Percentiles rank a stretch among this genome's conserved stretches.
Evolutionary conservation across 2,888 invertebrate genomes (phyloP).

Genomic region (Eupithecia vulgata): DNA sequence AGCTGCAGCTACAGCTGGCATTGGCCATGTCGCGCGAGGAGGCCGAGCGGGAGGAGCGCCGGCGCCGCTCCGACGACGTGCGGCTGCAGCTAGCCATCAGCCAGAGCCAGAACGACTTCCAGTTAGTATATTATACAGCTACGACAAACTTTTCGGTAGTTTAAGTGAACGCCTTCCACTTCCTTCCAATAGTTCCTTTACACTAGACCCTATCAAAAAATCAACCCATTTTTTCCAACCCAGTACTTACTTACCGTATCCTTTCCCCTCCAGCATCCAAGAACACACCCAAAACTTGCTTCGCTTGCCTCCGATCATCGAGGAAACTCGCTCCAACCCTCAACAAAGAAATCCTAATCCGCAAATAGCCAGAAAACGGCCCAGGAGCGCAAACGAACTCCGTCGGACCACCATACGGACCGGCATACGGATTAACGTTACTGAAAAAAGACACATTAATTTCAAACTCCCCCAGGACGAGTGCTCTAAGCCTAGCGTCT

Average conservation of each 20-base stretch:
- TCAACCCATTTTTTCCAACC: neutral
- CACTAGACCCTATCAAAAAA: neutral
- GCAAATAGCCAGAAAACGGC: conserved; percentile 1
- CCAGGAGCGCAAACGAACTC: neutral
- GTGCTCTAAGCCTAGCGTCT: neutral
- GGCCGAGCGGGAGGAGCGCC: conserved; percentile 97
- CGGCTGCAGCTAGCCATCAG: conserved; percentile 97
- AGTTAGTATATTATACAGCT: conserved; percentile 82
- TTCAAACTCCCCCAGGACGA: neutral
- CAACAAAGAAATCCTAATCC: neutral
- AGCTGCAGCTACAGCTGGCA: conserved; percentile 98
- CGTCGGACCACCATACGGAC: neutral
- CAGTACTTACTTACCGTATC: conserved; percentile 1
- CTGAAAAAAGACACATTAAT: neutral
- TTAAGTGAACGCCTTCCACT: no score
- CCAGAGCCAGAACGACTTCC: conserved; percentile 97
- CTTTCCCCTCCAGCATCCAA: conserved; percentile 44
- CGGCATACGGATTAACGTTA: neutral
- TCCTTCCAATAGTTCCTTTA: neutral
- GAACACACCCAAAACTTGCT: conserved; percentile 30
- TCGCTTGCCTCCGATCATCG: conserved; percentile 23
- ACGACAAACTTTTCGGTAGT: neutral
- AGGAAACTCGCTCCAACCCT: conserved; percentile 16
- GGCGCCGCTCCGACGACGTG: conserved; percentile 97
- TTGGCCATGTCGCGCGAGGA: conserved; percentile 99